Evolutionary conservation across 2,888 invertebrate species (phyloP).

Genomic region (Amphipyra berbera): DNA sequence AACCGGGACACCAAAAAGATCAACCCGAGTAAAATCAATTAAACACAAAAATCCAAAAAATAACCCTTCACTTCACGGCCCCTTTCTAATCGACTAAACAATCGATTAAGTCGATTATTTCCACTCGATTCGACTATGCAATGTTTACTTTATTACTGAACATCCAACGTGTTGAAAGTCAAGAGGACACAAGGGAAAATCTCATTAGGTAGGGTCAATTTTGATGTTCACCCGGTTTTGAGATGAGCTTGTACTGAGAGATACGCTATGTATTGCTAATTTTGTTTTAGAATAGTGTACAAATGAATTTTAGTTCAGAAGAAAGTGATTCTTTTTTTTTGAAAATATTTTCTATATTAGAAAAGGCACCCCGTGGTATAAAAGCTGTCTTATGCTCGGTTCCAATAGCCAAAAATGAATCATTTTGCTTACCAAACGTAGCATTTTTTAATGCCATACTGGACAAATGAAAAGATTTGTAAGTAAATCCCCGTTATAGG

Average conservation of each 20-base stretch:
- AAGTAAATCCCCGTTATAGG: too few species aligned
- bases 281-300: background rate
- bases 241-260: background rate
- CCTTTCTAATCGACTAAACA: conserved; percentile 61
- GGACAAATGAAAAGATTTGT: too few species aligned
- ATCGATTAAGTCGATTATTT: conserved; percentile 70
- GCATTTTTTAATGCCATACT: too few species aligned
- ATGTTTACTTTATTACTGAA: conserved; percentile 62
- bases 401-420: too few species aligned
- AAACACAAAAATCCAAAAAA: conserved; percentile 48
- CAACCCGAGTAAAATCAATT: conserved; percentile 52
- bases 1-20: conserved; percentile 26
- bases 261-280: conserved; percentile 10
- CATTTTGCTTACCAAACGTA: too few species aligned
- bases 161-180: conserved; percentile 31
- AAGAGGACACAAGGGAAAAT: conserved; percentile 30
- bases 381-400: too few species aligned
- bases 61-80: conserved; percentile 49
- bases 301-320: too few species aligned
- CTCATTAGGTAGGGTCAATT: conserved; percentile 45
- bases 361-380: too few species aligned
- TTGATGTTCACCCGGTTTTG: conserved; percentile 17
- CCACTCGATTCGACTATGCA: conserved; percentile 60
- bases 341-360: too few species aligned
- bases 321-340: too few species aligned